Percentiles rank a stretch among this genome's conserved stretches.
phyloP scores from a whole-genome alignment of 1,140 invertebrate species.

The Elysia chlorotica region DNA sequence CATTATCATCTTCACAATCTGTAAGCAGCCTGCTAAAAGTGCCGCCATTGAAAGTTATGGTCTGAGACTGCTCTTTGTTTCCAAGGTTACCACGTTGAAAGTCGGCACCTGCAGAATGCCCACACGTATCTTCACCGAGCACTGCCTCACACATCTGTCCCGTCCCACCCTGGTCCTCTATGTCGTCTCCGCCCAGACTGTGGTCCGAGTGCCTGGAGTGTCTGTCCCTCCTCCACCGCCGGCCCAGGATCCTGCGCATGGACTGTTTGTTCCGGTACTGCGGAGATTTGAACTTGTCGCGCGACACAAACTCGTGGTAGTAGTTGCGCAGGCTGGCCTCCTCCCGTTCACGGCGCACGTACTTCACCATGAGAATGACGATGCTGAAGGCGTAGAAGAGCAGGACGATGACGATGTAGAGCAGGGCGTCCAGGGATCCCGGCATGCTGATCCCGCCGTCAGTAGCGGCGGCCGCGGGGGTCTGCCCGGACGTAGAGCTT shows the following conservation, averaged over 20 bases:
- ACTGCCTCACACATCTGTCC: too few relatives aligned
- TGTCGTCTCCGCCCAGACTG: neutral
- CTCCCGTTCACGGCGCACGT: slow-evolving; percentile 53
- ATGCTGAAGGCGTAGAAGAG: slow-evolving; percentile 60
- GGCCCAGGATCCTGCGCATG: slow-evolving; percentile 26
- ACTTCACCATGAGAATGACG: slow-evolving; percentile 60
- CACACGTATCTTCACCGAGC: too few relatives aligned
- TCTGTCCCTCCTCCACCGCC: neutral
- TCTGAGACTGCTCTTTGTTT: slow-evolving; percentile 1
- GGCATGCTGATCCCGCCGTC: slow-evolving; percentile 4
- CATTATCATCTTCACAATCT: slow-evolving; percentile 1
- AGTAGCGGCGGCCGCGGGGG: neutral
- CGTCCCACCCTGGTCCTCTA: neutral
- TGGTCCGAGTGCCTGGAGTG: too few relatives aligned
- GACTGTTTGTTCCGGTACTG: slow-evolving; percentile 33
- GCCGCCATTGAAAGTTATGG: slow-evolving; percentile 3
- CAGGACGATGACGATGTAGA: slow-evolving; percentile 61
- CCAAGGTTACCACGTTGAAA: too few relatives aligned
- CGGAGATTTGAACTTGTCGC: slow-evolving; percentile 47
- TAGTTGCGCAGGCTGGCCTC: slow-evolving; percentile 53
- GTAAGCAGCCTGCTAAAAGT: slow-evolving; percentile 11
- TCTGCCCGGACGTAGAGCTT: slow-evolving; percentile 9
- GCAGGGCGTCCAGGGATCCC: slow-evolving; percentile 44
- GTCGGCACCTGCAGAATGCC: too few relatives aligned
- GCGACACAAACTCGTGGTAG: slow-evolving; percentile 53